Percentiles rank a stretch among this genome's conserved stretches.
Conservation (phyloP, 1,140 invertebrate species). For the Drosophila athabasca region DNA sequence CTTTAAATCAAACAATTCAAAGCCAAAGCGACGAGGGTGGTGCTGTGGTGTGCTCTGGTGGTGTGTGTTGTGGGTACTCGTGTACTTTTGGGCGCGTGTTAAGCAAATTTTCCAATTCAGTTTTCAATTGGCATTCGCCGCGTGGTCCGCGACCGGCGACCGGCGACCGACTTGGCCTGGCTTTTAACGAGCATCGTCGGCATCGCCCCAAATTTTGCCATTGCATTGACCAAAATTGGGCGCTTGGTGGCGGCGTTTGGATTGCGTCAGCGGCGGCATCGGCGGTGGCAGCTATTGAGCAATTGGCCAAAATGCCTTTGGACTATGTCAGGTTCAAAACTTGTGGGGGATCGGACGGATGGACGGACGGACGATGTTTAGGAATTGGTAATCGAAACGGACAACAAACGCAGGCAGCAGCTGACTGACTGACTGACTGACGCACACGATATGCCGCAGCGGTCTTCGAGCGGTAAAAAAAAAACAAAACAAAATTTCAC, state of each 20-base stretch:
- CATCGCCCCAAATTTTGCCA: conserved; percentile 67
- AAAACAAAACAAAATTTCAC: conserved; percentile 28
- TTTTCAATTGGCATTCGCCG: conserved; percentile 73
- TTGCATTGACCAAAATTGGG: conserved; percentile 73
- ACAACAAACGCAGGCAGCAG: conserved; percentile 9
- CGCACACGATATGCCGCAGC: conserved; percentile 35
- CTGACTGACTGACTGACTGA: conserved; percentile 33
- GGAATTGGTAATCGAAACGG: conserved; percentile 38
- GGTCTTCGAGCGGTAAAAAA: neutral
- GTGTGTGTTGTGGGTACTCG: too few species aligned
- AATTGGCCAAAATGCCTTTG: conserved; percentile 71
- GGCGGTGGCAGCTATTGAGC: conserved; percentile 46
- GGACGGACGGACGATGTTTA: neutral
- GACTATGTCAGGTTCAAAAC: conserved; percentile 76
- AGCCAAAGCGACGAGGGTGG: conserved; percentile 8
- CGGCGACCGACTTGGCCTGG: conserved; percentile 50
- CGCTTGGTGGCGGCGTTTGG: conserved; percentile 32
- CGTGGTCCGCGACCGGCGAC: conserved; percentile 4
- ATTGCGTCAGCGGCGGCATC: conserved; percentile 38
- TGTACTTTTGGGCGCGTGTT: conserved; percentile 48
- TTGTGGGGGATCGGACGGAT: conserved; percentile 27
- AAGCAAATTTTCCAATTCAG: conserved; percentile 61
- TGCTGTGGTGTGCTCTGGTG: too few species aligned
- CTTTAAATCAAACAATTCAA: conserved; percentile 67
- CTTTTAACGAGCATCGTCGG: conserved; percentile 49